Evolutionary conservation across 30 jellyfish, hydroid and myxozoan species (phyloP).

Genomic region (Chironex yamaguchii): DNA sequence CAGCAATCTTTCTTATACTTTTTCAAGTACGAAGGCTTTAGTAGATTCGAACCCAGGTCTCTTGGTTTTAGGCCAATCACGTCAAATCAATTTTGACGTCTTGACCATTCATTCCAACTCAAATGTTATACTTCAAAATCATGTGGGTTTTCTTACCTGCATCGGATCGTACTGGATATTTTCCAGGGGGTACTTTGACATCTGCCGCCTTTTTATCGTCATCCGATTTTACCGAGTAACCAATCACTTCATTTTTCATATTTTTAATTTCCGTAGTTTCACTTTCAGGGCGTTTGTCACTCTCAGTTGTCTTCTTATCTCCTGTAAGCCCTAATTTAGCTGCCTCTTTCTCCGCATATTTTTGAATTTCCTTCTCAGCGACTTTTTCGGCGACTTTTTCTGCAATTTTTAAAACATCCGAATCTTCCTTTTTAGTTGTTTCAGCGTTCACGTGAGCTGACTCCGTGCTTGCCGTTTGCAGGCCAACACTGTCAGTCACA

Average conservation of each 20-base stretch:
- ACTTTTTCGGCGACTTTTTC: background rate
- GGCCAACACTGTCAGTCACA: no score
- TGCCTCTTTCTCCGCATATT: background rate
- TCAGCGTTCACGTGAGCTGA: no score
- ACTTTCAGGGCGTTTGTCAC: no score
- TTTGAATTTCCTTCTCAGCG: background rate
- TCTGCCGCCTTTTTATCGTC: background rate
- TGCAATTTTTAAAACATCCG: background rate
- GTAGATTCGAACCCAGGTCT: no score
- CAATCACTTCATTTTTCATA: background rate
- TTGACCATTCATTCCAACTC: no score
- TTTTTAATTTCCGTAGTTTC: background rate
- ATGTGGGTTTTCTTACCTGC: no score
- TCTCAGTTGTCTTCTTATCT: background rate
- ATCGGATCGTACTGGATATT: background rate
- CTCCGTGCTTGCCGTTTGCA: no score
- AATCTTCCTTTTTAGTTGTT: background rate
- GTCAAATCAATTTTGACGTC: no score
- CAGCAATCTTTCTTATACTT: no score
- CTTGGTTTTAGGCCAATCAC: no score
- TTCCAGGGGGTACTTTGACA: background rate
- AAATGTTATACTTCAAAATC: no score
- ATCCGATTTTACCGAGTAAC: background rate
- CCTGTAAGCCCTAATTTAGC: background rate
- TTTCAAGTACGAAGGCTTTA: no score